Base-by-base conservation (phyloP, 2,888 invertebrate species). In the Spatulosminthurus flaviceps region DNA sequence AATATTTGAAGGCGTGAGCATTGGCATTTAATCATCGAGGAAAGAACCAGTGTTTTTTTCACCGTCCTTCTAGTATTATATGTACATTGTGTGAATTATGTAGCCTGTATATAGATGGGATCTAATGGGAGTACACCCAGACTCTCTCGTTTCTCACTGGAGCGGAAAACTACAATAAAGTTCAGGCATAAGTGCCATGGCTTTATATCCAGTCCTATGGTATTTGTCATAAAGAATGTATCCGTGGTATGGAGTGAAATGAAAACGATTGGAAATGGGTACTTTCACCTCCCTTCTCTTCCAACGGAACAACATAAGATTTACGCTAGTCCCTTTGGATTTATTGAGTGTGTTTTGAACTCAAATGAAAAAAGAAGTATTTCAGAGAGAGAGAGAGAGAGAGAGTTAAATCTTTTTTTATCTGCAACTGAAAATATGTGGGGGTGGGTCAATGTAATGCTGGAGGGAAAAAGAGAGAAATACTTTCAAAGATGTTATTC, bases 1-100 rank as follows among this genome's bases (percentile, higher is more conserved):
- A 51, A 51, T 51, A 51, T 51, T n/a, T 51, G 51, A 51, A 51
- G 51, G 51, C 51, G 51, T 51, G 51, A 51, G 51, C 51, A 51
- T 51, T 19, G n/a, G 51, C 51, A 51, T 51, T 51, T 51, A 51
- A 51, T 51, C 51, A 51, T 51, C n/a, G n/a, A 51, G n/a, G n/a
- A 19, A 9, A 11, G n/a, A 51, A 34, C 5, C 34, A 34, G 34
- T 34, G 34, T 51, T 19, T 51, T 51, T 51, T 51, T 51, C n/a
- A n/a, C n/a, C n/a, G n/a, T 51, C 19, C 19, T 16, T 19, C 7
- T 51, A 51, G 16, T 51, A n/a, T n/a, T n/a, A n/a, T n/a, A n/a
- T n/a, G n/a, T n/a, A 2, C n/a, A 51, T 16, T 19, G 51, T 19
- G 51, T 51, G 51, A 51, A 51, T 51, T 13, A 51, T 51, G 51